Conservation (phyloP, 2,113 vertebrate species). For the Pterophyllum scalare region DNA sequence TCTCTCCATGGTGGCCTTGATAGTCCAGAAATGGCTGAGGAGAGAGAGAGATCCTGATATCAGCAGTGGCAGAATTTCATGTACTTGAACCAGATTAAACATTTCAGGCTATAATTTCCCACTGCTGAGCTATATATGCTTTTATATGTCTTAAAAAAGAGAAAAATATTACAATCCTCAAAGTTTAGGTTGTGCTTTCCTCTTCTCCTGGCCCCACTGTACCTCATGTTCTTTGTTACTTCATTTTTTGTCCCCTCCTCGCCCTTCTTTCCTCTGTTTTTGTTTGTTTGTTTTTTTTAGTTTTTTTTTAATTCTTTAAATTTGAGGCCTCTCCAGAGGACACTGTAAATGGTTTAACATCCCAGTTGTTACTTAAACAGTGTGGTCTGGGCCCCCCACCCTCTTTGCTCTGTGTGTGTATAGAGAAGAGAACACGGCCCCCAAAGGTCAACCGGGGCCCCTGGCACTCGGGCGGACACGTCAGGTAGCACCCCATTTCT, state of each 20-base stretch:
- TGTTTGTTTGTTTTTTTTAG: slow-evolving; percentile 7
- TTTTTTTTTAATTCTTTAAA: slow-evolving; percentile 54
- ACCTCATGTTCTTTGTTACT: slow-evolving; percentile 54
- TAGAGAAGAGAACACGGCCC: slow-evolving; percentile 82
- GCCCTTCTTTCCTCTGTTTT: not conserved
- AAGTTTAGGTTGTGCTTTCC: slow-evolving; percentile 85
- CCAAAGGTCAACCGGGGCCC: slow-evolving; percentile 82
- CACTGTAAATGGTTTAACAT: slow-evolving; percentile 80
- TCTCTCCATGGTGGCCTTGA: slow-evolving; percentile 12
- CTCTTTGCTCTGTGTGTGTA: slow-evolving; percentile 82
- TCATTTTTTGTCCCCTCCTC: slow-evolving; percentile 34
- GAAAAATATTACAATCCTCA: slow-evolving; percentile 68
- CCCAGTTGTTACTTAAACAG: slow-evolving; percentile 83
- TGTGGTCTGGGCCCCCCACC: slow-evolving; percentile 78
- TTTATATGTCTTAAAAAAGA: not conserved
- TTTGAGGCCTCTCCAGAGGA: slow-evolving; percentile 75
- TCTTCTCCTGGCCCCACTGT: slow-evolving; percentile 45
- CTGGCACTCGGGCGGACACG: slow-evolving; percentile 76
- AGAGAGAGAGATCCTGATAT: not conserved
- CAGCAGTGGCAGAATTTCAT: not conserved
- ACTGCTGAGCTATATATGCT: not conserved
- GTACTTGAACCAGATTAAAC: not conserved
- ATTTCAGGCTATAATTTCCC: not conserved
- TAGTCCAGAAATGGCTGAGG: not conserved
- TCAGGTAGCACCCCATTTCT: slow-evolving; percentile 84